These are phyloP conservation scores for Mystacides longicornis DNA, from an alignment of 2,888 invertebrate genomes.

Conservation along the genomic window DNA sequence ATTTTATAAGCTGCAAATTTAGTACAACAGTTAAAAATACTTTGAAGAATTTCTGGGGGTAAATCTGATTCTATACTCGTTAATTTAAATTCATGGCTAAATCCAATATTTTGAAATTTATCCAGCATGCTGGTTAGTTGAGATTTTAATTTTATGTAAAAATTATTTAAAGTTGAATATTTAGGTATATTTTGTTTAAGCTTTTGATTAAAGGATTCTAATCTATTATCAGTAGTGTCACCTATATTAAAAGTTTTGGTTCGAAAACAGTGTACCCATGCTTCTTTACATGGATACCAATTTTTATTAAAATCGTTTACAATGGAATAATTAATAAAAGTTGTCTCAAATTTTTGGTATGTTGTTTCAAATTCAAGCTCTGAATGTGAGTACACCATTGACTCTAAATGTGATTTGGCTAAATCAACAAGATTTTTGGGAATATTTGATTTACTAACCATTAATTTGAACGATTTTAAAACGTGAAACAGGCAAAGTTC, in stretches of 20 bases:
- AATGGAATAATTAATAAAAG: neutral
- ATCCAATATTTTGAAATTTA: neutral
- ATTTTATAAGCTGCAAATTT: neutral
- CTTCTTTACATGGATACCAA: slow-evolving; percentile 4
- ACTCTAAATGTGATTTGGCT: neutral
- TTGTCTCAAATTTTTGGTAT: neutral
- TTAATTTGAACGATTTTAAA: slow-evolving; percentile 4
- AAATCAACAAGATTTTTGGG: neutral
- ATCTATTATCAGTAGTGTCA: slow-evolving; percentile 4
- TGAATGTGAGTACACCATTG: neutral
- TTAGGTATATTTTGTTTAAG: neutral
- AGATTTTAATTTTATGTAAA: slow-evolving; percentile 4
- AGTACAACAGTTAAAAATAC: neutral
- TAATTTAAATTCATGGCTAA: neutral
- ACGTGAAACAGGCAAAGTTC: slow-evolving; percentile 7
- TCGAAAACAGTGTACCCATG: slow-evolving; percentile 2
- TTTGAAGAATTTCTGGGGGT: neutral
- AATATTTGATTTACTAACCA: neutral
- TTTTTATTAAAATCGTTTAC: neutral
- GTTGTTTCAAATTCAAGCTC: neutral
- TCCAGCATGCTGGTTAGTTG: neutral
- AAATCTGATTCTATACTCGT: neutral
- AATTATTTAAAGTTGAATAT: neutral
- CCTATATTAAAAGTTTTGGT: slow-evolving; percentile 3
- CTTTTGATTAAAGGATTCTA: slow-evolving; percentile 6